These are phyloP conservation scores for Miichthys miiuy DNA, from an alignment of 2,797 vertebrate species.

Conservation along the genomic window DNA sequence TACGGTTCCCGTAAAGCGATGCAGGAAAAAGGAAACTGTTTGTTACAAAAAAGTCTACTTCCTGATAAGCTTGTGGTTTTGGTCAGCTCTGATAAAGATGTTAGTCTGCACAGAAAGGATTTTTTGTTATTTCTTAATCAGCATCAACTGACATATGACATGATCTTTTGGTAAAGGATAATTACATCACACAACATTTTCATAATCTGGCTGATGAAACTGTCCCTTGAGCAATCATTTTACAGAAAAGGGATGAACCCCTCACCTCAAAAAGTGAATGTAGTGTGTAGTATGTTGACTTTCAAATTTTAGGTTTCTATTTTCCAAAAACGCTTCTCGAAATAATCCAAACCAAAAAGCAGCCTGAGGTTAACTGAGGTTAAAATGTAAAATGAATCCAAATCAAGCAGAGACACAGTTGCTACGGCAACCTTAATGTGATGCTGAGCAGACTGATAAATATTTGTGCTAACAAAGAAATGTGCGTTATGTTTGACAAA, in stretches of 20 bases:
- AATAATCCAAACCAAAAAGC: background rate
- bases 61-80: background rate
- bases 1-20: background rate
- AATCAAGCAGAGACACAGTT: background rate
- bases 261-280: background rate
- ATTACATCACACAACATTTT: background rate
- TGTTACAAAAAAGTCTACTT: background rate
- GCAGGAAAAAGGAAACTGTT: slow-evolving; percentile 5
- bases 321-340: background rate
- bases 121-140: slow-evolving; percentile 27
- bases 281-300: background rate
- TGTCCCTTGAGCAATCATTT: background rate
- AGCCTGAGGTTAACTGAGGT: background rate
- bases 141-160: background rate
- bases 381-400: background rate
- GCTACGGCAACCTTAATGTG: background rate
- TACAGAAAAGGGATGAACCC: background rate
- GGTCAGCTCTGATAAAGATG: background rate
- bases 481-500: background rate
- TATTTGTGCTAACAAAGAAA: background rate
- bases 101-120: background rate
- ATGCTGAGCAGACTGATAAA: background rate
- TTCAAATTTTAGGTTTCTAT: background rate
- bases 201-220: background rate
- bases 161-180: background rate